Base-by-base conservation (phyloP, 2,113 vertebrate genomes). In the Gadus chalcogrammus region DNA sequence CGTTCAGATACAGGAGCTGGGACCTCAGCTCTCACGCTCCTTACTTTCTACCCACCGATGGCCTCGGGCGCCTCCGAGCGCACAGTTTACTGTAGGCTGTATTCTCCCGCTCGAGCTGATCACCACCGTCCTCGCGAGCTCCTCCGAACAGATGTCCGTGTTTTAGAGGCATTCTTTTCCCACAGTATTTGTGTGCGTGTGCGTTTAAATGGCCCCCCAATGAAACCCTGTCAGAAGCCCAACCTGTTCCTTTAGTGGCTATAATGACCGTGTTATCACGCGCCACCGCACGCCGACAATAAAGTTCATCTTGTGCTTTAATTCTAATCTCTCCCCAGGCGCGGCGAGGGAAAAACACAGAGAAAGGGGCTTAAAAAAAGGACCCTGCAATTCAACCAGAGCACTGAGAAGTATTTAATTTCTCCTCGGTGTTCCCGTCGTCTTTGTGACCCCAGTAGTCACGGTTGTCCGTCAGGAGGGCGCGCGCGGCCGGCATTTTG, bases 261-360 rank as follows among this genome's bases (percentile, higher is more conserved):
- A 97, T 96, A 97, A 98, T 97, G 94, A 95, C 91, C 95, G 93
- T 93, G 94, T 98, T 98, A 98, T 94, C 92, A 93, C 95, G 94
- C 94, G 90, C 95, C 95, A 94, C 88, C 94, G 95, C 91, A 89
- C 94, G 92, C 90, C 91, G 92, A 98, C 95, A 98, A 98, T 48
- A 94, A 84, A 94, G 91, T 90, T 90, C 91, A 92, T 94, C 93
- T 93, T 93, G 94, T 94, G 95, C 93, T 94, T 94, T 48, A 48
- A 48, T 48, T 94, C 93, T 92, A 93, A 92, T 93, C 93, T 93
- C 93, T 94, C 92, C 82, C 90, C 85, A 89, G 82, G 78, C 82
- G 66, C 68, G 82, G 79, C 87, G 85, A 88, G 90, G 82, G 85
- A 68, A 42, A 58, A 28, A 63, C 6, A 85, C 79, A 87, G 82